These are phyloP conservation scores for Cynopterus brachyotis DNA, from an alignment of 2,113 vertebrate species.

Conservation along the genomic window DNA sequence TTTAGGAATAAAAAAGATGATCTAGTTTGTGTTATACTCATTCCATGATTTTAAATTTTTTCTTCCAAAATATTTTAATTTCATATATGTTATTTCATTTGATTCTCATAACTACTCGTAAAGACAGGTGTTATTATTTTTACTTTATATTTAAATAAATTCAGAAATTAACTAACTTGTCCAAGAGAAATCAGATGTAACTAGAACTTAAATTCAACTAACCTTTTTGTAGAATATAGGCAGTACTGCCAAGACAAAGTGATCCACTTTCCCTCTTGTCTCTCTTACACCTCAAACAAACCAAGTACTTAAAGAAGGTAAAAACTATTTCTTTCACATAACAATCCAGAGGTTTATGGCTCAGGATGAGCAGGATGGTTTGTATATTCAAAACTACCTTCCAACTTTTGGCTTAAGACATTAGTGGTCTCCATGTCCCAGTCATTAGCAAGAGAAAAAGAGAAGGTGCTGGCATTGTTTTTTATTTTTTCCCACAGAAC, in stretches of 20 bases:
- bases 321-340: background rate
- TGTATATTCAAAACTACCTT: background rate
- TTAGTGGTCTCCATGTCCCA: background rate
- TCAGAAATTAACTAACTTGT: background rate
- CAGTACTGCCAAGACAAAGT: background rate
- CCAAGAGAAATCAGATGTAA: background rate
- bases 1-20: background rate
- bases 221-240: background rate
- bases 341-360: background rate
- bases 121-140: background rate
- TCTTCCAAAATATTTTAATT: background rate
- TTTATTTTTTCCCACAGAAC: background rate
- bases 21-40: background rate
- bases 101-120: background rate
- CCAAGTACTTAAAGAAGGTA: background rate
- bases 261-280: background rate
- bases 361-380: background rate
- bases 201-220: background rate
- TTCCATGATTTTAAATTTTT: background rate
- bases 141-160: background rate
- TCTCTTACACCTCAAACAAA: background rate
- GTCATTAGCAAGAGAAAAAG: background rate
- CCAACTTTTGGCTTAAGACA: background rate
- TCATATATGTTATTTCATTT: background rate
- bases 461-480: background rate